Evolutionary conservation across 2,797 vertebrate species (phyloP).

Genomic region (Argentina silus): DNA sequence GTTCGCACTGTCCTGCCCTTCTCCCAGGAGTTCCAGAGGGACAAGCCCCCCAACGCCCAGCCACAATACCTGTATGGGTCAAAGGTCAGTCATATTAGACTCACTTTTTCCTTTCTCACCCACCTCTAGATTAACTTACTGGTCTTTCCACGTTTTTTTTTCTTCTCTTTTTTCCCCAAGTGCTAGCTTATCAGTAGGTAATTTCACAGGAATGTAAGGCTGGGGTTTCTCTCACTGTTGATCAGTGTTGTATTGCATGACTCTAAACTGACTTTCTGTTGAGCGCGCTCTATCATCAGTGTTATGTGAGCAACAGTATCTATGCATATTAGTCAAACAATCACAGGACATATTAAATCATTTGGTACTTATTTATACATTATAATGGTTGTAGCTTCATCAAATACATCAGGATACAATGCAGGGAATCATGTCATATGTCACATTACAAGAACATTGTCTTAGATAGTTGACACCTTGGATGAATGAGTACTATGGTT

Average conservation of each 20-base stretch:
- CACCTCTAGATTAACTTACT: background rate
- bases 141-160: background rate
- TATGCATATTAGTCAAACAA: no score
- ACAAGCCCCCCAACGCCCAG: conserved; percentile 96
- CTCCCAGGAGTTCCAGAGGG: conserved; percentile 98
- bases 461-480: no score
- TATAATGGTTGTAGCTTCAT: no score
- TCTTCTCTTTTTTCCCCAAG: background rate
- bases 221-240: background rate
- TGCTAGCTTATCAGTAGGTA: background rate
- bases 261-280: no score
- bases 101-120: background rate
- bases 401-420: background rate
- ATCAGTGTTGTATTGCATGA: no score
- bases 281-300: no score
- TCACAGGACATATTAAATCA: no score
- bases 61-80: conserved; percentile 96
- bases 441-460: background rate
- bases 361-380: no score
- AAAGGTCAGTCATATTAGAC: conserved; percentile 82
- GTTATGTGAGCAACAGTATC: no score
- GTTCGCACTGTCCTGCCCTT: conserved; percentile 95
- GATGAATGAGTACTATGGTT: no score
- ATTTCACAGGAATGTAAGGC: no score
- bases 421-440: background rate